Conservation (phyloP, 2,797 vertebrate species). For the Coregonus sp. region DNA sequence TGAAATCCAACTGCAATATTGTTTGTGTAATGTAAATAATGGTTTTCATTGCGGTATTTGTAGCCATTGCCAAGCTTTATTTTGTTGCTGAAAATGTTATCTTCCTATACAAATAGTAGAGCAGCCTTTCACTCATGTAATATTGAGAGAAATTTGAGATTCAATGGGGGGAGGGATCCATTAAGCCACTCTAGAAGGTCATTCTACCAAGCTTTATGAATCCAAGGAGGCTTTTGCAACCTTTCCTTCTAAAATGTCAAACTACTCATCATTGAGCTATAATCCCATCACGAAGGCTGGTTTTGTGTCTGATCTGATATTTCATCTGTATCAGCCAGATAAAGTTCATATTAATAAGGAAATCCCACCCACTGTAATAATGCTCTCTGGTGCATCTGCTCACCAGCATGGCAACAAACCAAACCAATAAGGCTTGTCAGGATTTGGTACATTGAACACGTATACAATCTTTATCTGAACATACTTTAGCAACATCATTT, state of each 20-base stretch:
- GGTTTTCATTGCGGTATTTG: conserved; percentile 21
- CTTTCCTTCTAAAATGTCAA: conserved; percentile 65
- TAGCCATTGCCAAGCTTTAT: conserved; percentile 9
- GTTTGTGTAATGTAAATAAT: conserved; percentile 55
- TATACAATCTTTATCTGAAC: neutral
- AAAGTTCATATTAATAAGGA: conserved; percentile 38
- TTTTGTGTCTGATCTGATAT: conserved; percentile 23
- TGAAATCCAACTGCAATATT: conserved; percentile 26
- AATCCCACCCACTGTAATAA: conserved; percentile 7
- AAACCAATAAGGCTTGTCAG: neutral
- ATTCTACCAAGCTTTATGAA: conserved; percentile 26
- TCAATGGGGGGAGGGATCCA: neutral
- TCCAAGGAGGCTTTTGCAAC: conserved; percentile 41
- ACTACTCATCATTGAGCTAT: conserved; percentile 40
- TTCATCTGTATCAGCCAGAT: conserved; percentile 39
- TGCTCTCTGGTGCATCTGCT: neutral
- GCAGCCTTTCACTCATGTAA: conserved; percentile 31
- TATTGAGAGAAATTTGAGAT: conserved; percentile 33
- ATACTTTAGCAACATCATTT: neutral
- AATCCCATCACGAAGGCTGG: conserved; percentile 21
- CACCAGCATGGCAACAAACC: neutral
- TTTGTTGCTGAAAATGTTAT: conserved; percentile 10
- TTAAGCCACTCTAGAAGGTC: conserved; percentile 6
- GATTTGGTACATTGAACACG: neutral
- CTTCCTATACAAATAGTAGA: conserved; percentile 5